A percentile compares a stretch with the other conserved stretches of the same genome.
Evolutionary conservation across 2,113 vertebrate genomes (phyloP).

Genomic region (Euleptes europaea): DNA sequence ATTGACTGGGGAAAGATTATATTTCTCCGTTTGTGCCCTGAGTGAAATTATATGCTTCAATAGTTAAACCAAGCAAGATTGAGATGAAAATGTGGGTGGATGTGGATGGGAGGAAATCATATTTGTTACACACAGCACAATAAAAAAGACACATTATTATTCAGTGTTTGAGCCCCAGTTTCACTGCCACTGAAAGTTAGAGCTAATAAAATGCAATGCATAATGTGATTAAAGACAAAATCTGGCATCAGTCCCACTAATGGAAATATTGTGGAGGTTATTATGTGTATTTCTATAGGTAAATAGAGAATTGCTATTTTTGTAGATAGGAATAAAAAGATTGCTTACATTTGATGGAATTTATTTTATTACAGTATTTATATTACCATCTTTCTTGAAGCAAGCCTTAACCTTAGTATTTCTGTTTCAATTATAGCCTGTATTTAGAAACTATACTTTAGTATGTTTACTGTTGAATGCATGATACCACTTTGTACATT

Average conservation of each 20-base stretch:
- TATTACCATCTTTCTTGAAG: not conserved
- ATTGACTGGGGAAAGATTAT: not conserved
- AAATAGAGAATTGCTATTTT: not conserved
- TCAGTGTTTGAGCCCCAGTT: not conserved
- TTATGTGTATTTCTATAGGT: not conserved
- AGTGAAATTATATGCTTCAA: not conserved
- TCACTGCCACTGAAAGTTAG: not conserved
- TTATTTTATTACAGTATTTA: not conserved
- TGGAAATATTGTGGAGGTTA: not conserved
- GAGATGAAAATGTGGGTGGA: not conserved
- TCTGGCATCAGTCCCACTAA: not conserved
- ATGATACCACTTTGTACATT: no score
- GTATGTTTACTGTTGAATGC: not conserved
- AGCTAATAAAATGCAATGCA: not conserved
- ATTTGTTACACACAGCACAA: no score
- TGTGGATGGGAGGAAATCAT: not conserved
- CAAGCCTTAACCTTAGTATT: not conserved
- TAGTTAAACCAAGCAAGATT: not conserved
- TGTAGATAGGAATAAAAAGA: not conserved
- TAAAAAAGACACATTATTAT: not conserved
- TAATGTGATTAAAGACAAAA: not conserved
- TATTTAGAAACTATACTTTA: not conserved
- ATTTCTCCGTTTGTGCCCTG: not conserved
- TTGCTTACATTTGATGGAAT: not conserved
- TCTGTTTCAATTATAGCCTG: not conserved